Evolutionary conservation across 92 coral and sea anemone species (phyloP), one percentile per base, ranked within the genome.

Genomic region (Montipora capitata): DNA sequence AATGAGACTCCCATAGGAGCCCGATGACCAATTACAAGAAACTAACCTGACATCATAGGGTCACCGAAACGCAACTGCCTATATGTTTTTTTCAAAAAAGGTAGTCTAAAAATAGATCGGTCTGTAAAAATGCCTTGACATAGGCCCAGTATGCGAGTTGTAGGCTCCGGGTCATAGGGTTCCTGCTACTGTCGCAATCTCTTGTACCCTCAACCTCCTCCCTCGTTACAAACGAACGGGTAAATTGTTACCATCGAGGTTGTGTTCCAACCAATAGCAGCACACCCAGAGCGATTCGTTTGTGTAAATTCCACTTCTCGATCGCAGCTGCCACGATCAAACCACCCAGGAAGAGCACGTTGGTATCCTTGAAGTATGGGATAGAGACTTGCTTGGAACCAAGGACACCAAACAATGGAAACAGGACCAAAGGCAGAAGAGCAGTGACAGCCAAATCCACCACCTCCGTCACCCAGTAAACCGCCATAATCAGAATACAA

Each of bases 391-490:
- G 78, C 76, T 97, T 95, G 35, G 99, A 94, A 5, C 93, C 96
- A 63, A 97, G 96, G 87, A 97, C 99, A 15, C 99, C 99, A 87
- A 97, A 89, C 63, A 96, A 14, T 15, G 99, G 99, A 76, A 97
- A 97, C 27, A 97, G 85, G 27, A 97, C 94, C 71, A 97, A 76
- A 2, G 99, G 99, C 10, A 97, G 83, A 13, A 97, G 93, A 17
- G 98, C 93, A 14, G 99, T 97, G 54, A 97, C 99, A 4, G 98
- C 99, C 66, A 97, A 92, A 20, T 96, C 94, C 41, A 96, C 94
- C 7, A 95, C 99, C 67, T 97, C 99, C 3, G 99, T 95, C 41
- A 97, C 96, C 99, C 99, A 97, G 88, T 94, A 97, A 61, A 95
- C 88, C 11, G 98, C 98, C 99, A 97, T 97, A 82, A 97, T 81